Base-by-base conservation (phyloP, 2,888 invertebrate genomes). In the Drosophila lutescens region DNA sequence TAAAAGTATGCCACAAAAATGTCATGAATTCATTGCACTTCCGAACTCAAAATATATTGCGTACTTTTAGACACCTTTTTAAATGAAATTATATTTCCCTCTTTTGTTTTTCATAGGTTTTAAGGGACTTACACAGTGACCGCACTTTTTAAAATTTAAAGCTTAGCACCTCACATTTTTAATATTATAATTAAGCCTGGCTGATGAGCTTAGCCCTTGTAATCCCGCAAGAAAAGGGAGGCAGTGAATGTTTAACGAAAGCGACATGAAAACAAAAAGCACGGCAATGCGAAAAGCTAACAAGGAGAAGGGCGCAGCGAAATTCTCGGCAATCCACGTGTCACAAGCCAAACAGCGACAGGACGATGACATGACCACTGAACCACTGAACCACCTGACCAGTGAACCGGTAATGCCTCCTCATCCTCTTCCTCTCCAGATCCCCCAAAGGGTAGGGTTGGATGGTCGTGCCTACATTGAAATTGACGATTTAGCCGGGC, bases 301-400 rank as follows among this genome's bases (percentile, higher is more conserved):
- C 62, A 61, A 49, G 46, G 15, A 32, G 20, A 34, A 20, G 4
- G 32, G 13, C 30, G 15, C 49, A 43, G 15, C 60, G 44, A 61
- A 50, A 50, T 62, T 61, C 62, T 32, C 63, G 44, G 17, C 66
- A 41, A 36, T 66, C 54, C 54, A 55, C 47, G 41, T 54, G 66
- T 66, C 66, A 66, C 66, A 65, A 41, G 40, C 47, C 66, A 51
- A 65, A 63, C 62, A n/a, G 36, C 65, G 66, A 40, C 13, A 46
- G 51, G 17, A 34, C 65, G 63, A 40, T 53, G 46, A 53, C 66
- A 53, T 20, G 60, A 54, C 65, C 66, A 66, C 66, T 54, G 65
- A 40, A 46, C 65, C 61, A 47, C 15, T 53, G 65, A 47, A 46
- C 65, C 61, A 47, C 15, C 55, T 46, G 60, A 17, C 44, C 57